Evolutionary conservation across 2,113 vertebrate genomes (phyloP).

Genomic region (Thamnaconus septentrionalis): DNA sequence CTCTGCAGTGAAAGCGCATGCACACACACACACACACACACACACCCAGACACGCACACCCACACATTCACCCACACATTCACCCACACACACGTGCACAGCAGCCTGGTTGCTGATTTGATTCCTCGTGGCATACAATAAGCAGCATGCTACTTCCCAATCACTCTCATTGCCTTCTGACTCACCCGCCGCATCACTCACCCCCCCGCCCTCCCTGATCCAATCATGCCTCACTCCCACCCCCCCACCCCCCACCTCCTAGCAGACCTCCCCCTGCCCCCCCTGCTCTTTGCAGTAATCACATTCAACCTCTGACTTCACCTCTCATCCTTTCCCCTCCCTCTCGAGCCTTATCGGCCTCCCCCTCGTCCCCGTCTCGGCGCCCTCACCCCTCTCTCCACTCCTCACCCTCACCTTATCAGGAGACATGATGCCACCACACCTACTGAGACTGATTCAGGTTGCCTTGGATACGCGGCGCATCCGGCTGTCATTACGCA

Average conservation of each 20-base stretch:
- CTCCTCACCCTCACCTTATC: constrained; percentile 18
- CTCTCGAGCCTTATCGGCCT: constrained; percentile 30
- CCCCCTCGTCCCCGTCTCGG: constrained; percentile 17
- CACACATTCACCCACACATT: not conserved
- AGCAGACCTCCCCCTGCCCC: constrained; percentile 13
- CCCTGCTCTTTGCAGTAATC: constrained; percentile 6
- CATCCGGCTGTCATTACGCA: constrained; percentile 30
- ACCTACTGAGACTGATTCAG: constrained; percentile 47
- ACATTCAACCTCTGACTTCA: constrained; percentile 47
- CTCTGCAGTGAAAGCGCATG: constrained; percentile 5
- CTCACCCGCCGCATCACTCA: constrained; percentile 38
- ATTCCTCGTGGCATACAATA: constrained; percentile 63
- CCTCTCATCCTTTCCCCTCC: constrained; percentile 20
- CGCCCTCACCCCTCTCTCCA: constrained; percentile 2
- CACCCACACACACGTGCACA: not conserved
- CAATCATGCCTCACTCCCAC: constrained; percentile 22
- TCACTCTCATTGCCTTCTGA: constrained; percentile 44
- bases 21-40: too few relatives aligned
- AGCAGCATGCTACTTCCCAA: constrained; percentile 53
- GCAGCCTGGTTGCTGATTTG: constrained; percentile 48
- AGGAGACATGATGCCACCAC: constrained; percentile 32
- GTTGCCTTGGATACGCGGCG: constrained; percentile 53
- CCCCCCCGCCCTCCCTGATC: constrained; percentile 15
- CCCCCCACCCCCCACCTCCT: not conserved
- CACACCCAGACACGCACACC: too few relatives aligned